Conservation (phyloP, 2,113 vertebrate species). For the Murina feae region DNA sequence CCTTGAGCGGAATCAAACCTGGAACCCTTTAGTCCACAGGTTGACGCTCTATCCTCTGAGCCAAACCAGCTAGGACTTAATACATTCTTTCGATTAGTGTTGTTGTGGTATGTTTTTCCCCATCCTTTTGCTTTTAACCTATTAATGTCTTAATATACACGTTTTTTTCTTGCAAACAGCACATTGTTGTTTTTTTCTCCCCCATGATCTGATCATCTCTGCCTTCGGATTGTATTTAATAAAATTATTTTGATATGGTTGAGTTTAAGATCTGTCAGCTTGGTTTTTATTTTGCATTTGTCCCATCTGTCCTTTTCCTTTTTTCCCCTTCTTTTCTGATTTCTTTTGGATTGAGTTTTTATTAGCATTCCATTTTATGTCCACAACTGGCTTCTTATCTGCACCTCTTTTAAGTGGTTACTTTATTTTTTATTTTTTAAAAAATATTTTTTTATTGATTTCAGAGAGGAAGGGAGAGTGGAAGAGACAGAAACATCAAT, state of each 20-base stretch:
- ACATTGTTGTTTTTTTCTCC: not conserved
- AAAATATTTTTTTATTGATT: no score
- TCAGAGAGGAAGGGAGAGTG: no score
- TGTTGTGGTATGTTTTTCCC: not conserved
- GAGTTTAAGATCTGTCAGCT: not conserved
- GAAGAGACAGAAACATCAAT: no score
- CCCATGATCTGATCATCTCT: not conserved
- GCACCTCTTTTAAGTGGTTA: not conserved
- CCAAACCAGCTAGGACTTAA: no score
- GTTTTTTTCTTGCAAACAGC: not conserved
- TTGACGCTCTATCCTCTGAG: no score
- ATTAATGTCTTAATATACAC: not conserved
- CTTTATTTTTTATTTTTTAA: not conserved
- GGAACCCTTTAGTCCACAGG: no score
- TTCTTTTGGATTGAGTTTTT: not conserved
- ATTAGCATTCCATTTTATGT: not conserved
- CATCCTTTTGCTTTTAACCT: not conserved
- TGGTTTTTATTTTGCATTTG: not conserved
- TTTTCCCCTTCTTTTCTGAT: not conserved
- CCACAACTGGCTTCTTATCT: not conserved
- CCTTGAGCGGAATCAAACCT: no score
- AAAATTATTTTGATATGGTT: not conserved
- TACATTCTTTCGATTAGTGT: not conserved
- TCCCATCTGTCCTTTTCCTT: not conserved
- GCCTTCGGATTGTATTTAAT: not conserved